Base-by-base conservation (phyloP, 2,888 invertebrate genomes). In the Leucophenga maculata region DNA sequence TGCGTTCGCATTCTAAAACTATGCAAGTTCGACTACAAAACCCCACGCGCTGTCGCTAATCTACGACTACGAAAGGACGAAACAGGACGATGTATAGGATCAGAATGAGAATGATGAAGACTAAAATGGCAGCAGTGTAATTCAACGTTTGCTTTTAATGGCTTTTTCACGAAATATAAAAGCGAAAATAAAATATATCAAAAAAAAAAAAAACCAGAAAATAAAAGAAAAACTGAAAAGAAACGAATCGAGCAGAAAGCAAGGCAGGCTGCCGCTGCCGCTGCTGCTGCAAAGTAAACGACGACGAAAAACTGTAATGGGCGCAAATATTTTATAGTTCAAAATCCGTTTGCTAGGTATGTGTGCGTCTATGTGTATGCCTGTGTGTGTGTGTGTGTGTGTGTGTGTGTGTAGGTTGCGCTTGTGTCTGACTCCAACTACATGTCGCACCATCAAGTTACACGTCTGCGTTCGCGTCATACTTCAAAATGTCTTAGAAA, bases 271-370 rank as follows among this genome's bases (percentile, higher is more conserved):
- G 8, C n/a, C n/a, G n/a, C n/a, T n/a, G n/a, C n/a, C n/a, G 39
- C 11, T 26, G 26, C 26, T 26, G 26, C 4, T 3, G 26, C 26
- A 26, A 55, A 20, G 39, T 39, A 60, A 11, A 60, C 31, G n/a
- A 13, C 59, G 32, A 46, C 62, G 62, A 64, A 67, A 75, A 75
- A 75, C 76, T 73, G 73, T 70, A 76, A 73, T 64, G 62, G 62
- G 46, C 46, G 20, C 72, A 70, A 77, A 75, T 82, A 83, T 83
- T 84, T 85, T 83, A 85, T 85, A 85, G 85, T 85, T 85, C 75
- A 75, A 85, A 85, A 81, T 82, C 75, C 78, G 78, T 78, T 78
- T 46, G 31, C 26, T 11, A 3, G 59, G 13, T 32, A 32, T 31
- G 13, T 54, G 13, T 1, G 44, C 39, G n/a, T 39, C 16, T 39